Evolutionary conservation across 1,140 invertebrate genomes (phyloP).

Genomic region (Euura saliciscinereae): DNA sequence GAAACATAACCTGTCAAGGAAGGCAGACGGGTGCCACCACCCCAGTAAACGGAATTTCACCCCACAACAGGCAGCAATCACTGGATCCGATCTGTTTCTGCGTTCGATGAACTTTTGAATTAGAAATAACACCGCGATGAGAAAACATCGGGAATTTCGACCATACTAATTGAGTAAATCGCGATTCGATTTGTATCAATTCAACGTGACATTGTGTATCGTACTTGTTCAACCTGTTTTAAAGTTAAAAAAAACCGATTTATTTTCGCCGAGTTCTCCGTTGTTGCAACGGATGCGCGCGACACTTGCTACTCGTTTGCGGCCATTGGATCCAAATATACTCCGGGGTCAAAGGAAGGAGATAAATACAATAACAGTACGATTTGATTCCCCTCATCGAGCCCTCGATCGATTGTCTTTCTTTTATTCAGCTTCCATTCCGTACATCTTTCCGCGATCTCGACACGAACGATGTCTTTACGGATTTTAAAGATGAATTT

Average conservation of each 20-base stretch:
- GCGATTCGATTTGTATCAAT: not conserved
- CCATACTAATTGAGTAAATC: slow-evolving; percentile 2
- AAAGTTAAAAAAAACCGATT: slow-evolving; percentile 6
- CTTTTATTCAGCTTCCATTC: not conserved
- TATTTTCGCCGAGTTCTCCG: slow-evolving; percentile 1
- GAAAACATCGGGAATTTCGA: not conserved
- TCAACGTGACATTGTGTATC: not conserved
- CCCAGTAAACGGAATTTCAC: slow-evolving; percentile 6
- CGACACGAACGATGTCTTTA: not conserved
- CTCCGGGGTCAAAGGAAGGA: not conserved
- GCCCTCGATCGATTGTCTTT: not conserved
- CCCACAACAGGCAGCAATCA: slow-evolving; percentile 4
- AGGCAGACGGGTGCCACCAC: slow-evolving; percentile 6
- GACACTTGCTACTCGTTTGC: too few relatives aligned
- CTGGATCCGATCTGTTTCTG: not conserved
- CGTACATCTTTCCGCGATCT: not conserved
- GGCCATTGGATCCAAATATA: slow-evolving; percentile 5
- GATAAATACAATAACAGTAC: not conserved
- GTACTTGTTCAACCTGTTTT: slow-evolving; percentile 7
- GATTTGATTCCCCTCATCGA: not conserved
- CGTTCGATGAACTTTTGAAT: slow-evolving; percentile 4
- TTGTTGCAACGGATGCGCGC: slow-evolving; percentile 3
- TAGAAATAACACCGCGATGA: not conserved
- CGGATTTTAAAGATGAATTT: not conserved
- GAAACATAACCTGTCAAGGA: slow-evolving; percentile 71